Base-by-base conservation (phyloP, 2,888 invertebrate genomes). In the Pocota personata region DNA sequence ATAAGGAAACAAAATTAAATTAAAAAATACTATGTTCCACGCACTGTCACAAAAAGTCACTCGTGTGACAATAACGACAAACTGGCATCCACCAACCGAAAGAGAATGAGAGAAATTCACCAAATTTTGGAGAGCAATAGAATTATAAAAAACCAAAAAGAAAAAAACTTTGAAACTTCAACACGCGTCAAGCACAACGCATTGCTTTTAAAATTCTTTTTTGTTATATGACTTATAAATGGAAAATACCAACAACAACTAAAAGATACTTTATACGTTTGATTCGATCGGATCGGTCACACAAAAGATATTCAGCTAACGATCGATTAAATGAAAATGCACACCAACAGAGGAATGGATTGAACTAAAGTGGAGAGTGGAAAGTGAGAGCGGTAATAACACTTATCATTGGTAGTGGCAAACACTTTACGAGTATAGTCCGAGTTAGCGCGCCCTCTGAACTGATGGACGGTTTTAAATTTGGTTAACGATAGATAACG, bases 281-380 rank as follows among this genome's bases (percentile, higher is more conserved):
- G 21, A 72, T 67, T 30, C 62, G 52, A 64, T 69, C 62, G 57
- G 46, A 64, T 78, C 67, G 66, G 48, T 67, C 35, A 35, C 27
- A 62, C 62, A 67, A 48, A 55, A 55, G 55, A 55, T 55, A 62
- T 43, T 60, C 16, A 43, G 40, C 19, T 52, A 32, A 6, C 32
- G 57, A 79, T 79, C 75, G 60, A 83, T 83, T 62, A 60, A 66
- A 24, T 12, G 35, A 55, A n/a, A 50, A 58, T 72, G 66, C 37
- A 37, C 48, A 64, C 40, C 35, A 4, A 5, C n/a, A 37, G 43
- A 30, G 30, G 5, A 40, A 27, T 12, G 21, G 35, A 60, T 32
- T 40, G 21, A 32, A 50, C 24, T 71, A 8, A 19, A n/a, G 16
- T 66, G 57, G 27, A 62, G 43, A 73, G 57, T 78, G 32, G 50